These are phyloP conservation scores for Misgurnus anguillicaudatus DNA, from an alignment of 2,113 vertebrate species.

Conservation along the genomic window DNA sequence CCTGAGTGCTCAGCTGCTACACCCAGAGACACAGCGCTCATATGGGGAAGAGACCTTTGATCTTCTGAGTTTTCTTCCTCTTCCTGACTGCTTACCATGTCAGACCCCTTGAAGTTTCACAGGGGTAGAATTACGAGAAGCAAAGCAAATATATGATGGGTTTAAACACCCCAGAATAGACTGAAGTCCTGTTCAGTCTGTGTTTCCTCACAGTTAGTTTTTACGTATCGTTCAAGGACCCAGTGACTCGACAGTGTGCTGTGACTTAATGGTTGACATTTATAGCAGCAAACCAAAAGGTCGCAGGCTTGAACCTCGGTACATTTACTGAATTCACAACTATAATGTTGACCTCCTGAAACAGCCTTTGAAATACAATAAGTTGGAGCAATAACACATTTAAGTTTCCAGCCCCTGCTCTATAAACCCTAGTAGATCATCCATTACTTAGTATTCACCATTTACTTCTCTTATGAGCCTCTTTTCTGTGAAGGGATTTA, in stretches of 20 bases:
- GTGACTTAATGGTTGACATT: not conserved
- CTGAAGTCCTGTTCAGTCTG: constrained; percentile 2
- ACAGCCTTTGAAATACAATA: not conserved
- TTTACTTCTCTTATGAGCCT: not conserved
- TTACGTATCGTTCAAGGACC: not conserved
- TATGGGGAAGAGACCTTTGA: constrained; percentile 59
- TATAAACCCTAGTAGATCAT: not conserved
- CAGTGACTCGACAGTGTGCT: not conserved
- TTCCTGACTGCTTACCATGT: constrained; percentile 26
- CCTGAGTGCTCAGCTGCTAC: constrained; percentile 49
- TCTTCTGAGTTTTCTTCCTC: constrained; percentile 43
- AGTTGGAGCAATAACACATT: not conserved
- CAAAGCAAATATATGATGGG: constrained; percentile 23
- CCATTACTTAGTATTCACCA: not conserved
- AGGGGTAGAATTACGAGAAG: constrained; percentile 20
- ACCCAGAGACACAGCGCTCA: constrained; percentile 38
- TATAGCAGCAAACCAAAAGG: not conserved
- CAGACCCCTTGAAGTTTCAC: constrained; percentile 41
- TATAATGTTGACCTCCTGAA: not conserved
- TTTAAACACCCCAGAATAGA: not conserved
- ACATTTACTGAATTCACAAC: not conserved
- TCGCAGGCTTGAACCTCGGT: not conserved
- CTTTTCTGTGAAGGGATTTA: not conserved
- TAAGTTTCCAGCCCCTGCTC: not conserved
- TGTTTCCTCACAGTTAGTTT: not conserved